Evolutionary conservation across 1,140 invertebrate species (phyloP), one percentile per base, ranked within the genome.

Genomic region (Eurosta solidaginis): DNA sequence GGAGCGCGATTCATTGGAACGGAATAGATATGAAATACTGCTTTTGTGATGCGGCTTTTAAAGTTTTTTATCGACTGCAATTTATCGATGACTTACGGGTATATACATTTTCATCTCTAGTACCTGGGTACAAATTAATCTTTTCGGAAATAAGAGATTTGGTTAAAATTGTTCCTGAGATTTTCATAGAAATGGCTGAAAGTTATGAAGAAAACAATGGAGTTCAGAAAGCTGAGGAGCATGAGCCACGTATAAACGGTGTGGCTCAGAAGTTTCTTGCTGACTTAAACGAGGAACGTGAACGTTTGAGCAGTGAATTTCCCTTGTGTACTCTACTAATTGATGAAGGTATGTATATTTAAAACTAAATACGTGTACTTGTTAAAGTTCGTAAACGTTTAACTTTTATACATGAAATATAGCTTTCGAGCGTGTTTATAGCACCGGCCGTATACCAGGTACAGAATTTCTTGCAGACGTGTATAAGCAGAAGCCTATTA

Each of bases 401-500:
- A n/a, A n/a, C 9, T 47, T 47, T 14, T n/a, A 17, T 47, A 47
- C 45, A 47, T 17, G 4, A 59, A 27, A 22, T 25, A 4, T 59
- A 78, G 77, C 77, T 1, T 54, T 75, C 22, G 77, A 78, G n/a
- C 45, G 73, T 1, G 73, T 78, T 45, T 78, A 59, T 75, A 20
- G 68, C 12, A 89, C 89, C 49, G 91, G 90, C 22, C 90, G 91
- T 74, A 86, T 87, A 17, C 91, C 92, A 2, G 83, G 88, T 1
- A 89, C 90, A 45, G 93, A 94, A 79, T 89, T 88, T 36, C 95
- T 94, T 88, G 91, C 95, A 9, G 95, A 96, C 88, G 94, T 96
- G 40, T 95, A 94, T 85, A 91, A 94, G 80, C 95, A 96, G 82
- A 96, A 95, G 87, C 93, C 94, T 5, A 92, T 96, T 80, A 93